phyloP scores from a whole-genome alignment of 2,888 invertebrate species.

The Dynastes grantii region DNA sequence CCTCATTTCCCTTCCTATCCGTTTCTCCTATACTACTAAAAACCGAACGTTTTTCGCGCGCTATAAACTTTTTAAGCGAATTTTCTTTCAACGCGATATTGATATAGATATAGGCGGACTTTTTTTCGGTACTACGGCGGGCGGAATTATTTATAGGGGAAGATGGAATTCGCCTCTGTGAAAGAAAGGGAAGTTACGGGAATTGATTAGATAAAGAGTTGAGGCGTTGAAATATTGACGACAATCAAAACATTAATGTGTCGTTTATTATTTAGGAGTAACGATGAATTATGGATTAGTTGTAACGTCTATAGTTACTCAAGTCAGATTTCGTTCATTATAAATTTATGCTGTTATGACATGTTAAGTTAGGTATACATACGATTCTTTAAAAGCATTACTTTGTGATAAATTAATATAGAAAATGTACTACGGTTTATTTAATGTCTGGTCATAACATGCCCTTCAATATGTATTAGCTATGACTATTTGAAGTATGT shows the following conservation, averaged over 20 bases:
- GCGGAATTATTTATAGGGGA: constrained; percentile 23
- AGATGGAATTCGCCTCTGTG: background rate
- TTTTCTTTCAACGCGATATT: constrained; percentile 16
- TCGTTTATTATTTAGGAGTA: too few species aligned
- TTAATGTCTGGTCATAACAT: too few species aligned
- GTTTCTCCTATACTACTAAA: background rate
- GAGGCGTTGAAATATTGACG: background rate
- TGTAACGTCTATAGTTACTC: too few species aligned
- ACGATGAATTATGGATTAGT: too few species aligned
- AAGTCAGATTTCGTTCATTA: too few species aligned
- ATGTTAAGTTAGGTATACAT: too few species aligned
- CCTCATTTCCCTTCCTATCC: constrained; percentile 22
- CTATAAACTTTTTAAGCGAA: constrained; percentile 30
- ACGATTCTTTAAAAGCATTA: too few species aligned
- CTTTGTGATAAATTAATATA: too few species aligned
- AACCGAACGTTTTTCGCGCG: constrained; percentile 12
- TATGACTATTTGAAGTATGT: too few species aligned
- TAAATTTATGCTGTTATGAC: too few species aligned
- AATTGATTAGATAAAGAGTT: constrained; percentile 13
- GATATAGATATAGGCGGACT: constrained; percentile 21
- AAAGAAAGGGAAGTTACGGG: background rate
- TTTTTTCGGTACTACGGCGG: background rate
- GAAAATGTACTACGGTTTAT: too few species aligned
- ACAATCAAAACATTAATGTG: background rate
- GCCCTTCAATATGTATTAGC: too few species aligned